Conservation (phyloP, 2,888 invertebrate species). For the Clanis bilineata region DNA sequence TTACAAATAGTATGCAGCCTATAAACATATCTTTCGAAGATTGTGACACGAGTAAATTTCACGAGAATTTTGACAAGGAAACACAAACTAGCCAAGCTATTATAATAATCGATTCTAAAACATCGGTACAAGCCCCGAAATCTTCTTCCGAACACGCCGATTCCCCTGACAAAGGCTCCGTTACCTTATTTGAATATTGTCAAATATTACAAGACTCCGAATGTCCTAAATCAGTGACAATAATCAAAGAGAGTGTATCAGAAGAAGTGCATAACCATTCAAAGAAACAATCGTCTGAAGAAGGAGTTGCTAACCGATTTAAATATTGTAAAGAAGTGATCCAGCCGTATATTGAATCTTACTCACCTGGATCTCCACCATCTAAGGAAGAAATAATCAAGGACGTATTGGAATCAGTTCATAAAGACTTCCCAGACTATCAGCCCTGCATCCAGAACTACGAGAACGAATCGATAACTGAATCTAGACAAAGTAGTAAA, state of each 20-base stretch:
- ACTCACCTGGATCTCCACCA: constrained; percentile 33
- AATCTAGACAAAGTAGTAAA: constrained; percentile 19
- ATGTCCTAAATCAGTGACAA: constrained; percentile 32
- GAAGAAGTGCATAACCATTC: constrained; percentile 36
- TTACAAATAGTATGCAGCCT: constrained; percentile 44
- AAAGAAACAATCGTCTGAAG: constrained; percentile 15
- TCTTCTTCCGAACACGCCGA: constrained; percentile 6
- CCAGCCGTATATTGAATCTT: constrained; percentile 41
- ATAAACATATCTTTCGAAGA: constrained; percentile 29
- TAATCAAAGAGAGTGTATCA: constrained; percentile 41
- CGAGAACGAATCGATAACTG: constrained; percentile 13
- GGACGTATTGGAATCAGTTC: constrained; percentile 32
- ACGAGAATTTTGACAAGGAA: constrained; percentile 35
- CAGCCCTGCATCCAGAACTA: constrained; percentile 29
- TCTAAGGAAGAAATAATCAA: constrained; percentile 38
- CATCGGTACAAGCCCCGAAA: not conserved
- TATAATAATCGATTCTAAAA: not conserved
- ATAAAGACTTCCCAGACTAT: constrained; percentile 40
- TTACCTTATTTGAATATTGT: constrained; percentile 41
- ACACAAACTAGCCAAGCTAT: constrained; percentile 40
- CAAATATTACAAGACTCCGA: constrained; percentile 41
- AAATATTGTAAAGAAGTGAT: constrained; percentile 52
- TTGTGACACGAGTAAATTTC: constrained; percentile 26
- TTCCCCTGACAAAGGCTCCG: constrained; percentile 29
- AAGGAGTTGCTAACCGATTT: constrained; percentile 33